A percentile compares a stretch with the other conserved stretches of the same genome.
Evolutionary conservation across 2,797 vertebrate genomes (phyloP).

Genomic region (Tokudaia muenninki): DNA sequence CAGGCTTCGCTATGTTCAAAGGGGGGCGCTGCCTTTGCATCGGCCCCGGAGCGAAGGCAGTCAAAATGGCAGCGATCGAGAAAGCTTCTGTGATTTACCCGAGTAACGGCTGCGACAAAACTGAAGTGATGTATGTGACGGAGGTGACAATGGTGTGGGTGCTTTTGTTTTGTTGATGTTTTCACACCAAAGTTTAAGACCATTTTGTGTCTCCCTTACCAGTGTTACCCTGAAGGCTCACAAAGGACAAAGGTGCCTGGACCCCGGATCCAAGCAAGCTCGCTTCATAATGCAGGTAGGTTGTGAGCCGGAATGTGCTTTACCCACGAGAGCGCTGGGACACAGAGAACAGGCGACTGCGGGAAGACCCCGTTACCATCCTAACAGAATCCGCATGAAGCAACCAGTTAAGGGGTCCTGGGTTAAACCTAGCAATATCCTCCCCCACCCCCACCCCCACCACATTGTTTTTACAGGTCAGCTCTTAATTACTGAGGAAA

Average conservation of each 20-base stretch:
- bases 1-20: slow-evolving; percentile 77
- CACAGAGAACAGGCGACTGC: not conserved
- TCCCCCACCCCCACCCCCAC: not conserved
- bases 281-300: slow-evolving; percentile 73
- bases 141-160: not conserved
- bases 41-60: slow-evolving; percentile 38
- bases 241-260: slow-evolving; percentile 70
- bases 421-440: not conserved
- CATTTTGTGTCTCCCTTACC: slow-evolving; percentile 61
- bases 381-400: not conserved
- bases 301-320: not conserved
- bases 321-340: slow-evolving; percentile 2
- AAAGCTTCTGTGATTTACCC: slow-evolving; percentile 62
- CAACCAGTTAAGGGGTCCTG: not conserved
- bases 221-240: slow-evolving; percentile 77
- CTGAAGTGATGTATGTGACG: slow-evolving; percentile 80
- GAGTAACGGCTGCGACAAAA: slow-evolving; percentile 70
- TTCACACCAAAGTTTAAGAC: not conserved
- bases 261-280: slow-evolving; percentile 77
- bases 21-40: slow-evolving; percentile 72
- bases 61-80: slow-evolving; percentile 66
- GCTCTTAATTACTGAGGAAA: slow-evolving; percentile 41
- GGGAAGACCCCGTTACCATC: slow-evolving; percentile 40
- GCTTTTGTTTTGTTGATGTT: not conserved
- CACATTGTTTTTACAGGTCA: slow-evolving; percentile 8